Evolutionary conservation across 2,888 invertebrate genomes (phyloP), one percentile per base, ranked within the genome.

Genomic region (Operophtera brumata): DNA sequence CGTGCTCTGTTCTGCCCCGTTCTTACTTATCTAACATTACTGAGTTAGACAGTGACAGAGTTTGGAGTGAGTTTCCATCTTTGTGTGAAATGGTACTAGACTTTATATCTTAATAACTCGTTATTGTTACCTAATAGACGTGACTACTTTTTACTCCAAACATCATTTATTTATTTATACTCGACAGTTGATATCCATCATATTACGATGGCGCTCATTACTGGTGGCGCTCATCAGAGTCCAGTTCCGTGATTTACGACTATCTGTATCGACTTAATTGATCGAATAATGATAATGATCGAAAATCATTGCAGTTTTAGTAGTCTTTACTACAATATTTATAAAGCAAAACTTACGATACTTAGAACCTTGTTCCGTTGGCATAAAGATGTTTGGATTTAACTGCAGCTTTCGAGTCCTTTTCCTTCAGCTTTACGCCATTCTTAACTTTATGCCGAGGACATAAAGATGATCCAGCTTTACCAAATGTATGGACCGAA

Each of bases 191-290:
- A 56, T 35, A 12, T 56, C 47, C 35, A 44, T 56, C 56, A 56
- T 55, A 55, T 30, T 40, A 36, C 26, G 25, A 14, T 10, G 12
- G 39, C 28, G 2, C 40, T 49, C 30, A 61, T 52, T 63, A 54
- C 61, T 12, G 54, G 39, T 55, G 41, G 54, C 20, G 20, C 57
- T 64, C 71, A 67, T 77, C 75, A 73, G 65, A 71, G 73, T 74
- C 73, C 54, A 53, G 69, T 61, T 56, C 32, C 66, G 75, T 77
- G 81, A 80, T 81, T 77, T 81, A 57, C 57, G 52, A 52, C 42
- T 51, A 80, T 80, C 73, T 72, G 63, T 65, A 47, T 58, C 58
- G 64, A 64, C 67, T 73, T 81, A 80, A 80, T 80, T 78, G 78
- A 80, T 76, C 67, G 70, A 69, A 73, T 73, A 70, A 75, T 72